phyloP scores from a whole-genome alignment of 2,797 vertebrate species.

The Protosalanx chinensis region DNA sequence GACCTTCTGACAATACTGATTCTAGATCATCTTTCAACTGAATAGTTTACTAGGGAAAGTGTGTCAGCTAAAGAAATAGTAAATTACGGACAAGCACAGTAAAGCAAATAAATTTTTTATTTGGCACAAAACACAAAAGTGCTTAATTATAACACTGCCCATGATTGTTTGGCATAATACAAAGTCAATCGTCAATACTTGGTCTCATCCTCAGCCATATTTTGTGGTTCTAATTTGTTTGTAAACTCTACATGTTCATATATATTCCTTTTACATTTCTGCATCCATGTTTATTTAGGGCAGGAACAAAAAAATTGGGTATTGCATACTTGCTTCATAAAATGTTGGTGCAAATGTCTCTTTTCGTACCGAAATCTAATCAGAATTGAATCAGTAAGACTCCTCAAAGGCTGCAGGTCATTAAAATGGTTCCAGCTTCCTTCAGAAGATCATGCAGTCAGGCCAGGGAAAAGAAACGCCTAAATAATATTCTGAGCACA shows the following conservation, averaged over 20 bases:
- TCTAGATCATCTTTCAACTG: background rate
- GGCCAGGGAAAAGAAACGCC: conserved; percentile 44
- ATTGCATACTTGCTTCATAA: conserved; percentile 21
- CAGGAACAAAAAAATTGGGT: conserved; percentile 26
- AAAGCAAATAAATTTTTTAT: conserved; percentile 57
- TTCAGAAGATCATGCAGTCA: conserved; percentile 26
- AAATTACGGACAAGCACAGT: conserved; percentile 37
- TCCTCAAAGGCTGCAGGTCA: conserved; percentile 15
- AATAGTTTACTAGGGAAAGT: background rate
- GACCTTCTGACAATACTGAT: background rate
- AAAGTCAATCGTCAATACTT: conserved; percentile 40
- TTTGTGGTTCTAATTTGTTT: conserved; percentile 14
- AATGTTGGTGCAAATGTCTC: conserved; percentile 50
- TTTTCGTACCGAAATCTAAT: conserved; percentile 40
- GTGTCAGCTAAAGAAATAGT: conserved; percentile 21
- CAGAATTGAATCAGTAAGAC: conserved; percentile 23
- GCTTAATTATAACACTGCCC: conserved; percentile 70
- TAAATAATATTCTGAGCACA: conserved; percentile 42
- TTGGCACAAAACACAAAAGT: conserved; percentile 79
- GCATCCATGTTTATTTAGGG: conserved; percentile 32
- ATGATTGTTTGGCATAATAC: conserved; percentile 59
- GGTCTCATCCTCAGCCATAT: conserved; percentile 37
- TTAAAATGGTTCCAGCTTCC: conserved; percentile 10
- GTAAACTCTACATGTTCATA: conserved; percentile 28
- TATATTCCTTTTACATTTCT: conserved; percentile 13